These are phyloP conservation scores for Dallia pectoralis DNA, from an alignment of 2,797 vertebrate species.

Conservation along the genomic window DNA sequence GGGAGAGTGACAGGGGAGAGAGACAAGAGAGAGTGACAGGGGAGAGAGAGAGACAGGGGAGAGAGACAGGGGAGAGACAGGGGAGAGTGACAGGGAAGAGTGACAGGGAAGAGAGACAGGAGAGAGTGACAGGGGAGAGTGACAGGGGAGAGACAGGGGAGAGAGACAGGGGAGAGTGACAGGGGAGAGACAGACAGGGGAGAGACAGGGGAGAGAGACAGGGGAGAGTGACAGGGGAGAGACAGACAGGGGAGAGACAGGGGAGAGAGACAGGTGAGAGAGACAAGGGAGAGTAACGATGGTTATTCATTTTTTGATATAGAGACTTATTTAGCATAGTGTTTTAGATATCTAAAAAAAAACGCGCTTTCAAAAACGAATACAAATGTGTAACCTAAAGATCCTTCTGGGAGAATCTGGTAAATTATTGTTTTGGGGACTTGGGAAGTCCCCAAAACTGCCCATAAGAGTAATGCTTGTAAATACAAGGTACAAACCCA, in stretches of 20 bases:
- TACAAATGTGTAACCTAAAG: too few species aligned
- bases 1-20: conserved; percentile 31
- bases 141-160: conserved; percentile 22
- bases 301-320: too few species aligned
- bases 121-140: neutral
- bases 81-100: neutral
- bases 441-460: too few species aligned
- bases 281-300: neutral
- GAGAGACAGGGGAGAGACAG: neutral
- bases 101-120: conserved; percentile 33
- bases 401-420: too few species aligned
- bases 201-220: conserved; percentile 22
- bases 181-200: too few species aligned
- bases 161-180: neutral
- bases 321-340: too few species aligned
- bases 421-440: too few species aligned
- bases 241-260: conserved; percentile 21
- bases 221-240: neutral
- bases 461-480: too few species aligned
- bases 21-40: neutral
- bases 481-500: too few species aligned
- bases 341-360: too few species aligned
- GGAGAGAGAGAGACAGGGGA: conserved; percentile 22
- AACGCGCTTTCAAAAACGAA: too few species aligned
- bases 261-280: neutral